A percentile compares a stretch with the other conserved stretches of the same genome.
These are phyloP conservation scores for Ichneumon xanthorius DNA, from an alignment of 2,888 invertebrate species.

Conservation along the genomic window DNA sequence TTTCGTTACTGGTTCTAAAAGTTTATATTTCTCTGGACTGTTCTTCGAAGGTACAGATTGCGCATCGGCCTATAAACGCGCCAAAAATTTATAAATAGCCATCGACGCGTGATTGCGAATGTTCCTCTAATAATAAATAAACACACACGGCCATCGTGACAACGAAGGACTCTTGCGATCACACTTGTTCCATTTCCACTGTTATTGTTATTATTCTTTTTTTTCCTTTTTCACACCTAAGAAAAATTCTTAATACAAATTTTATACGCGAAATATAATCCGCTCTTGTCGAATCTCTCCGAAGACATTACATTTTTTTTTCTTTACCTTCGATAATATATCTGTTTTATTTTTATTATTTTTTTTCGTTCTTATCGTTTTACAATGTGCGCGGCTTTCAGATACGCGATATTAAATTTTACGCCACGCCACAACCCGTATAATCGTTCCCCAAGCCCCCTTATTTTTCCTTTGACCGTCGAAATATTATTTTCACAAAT, in stretches of 20 bases:
- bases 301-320: constrained; percentile 44
- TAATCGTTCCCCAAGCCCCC: constrained; percentile 10
- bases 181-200: constrained; percentile 54
- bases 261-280: constrained; percentile 38
- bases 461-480: constrained; percentile 1
- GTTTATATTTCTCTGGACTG: constrained; percentile 60
- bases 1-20: constrained; percentile 44
- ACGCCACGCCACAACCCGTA: not conserved
- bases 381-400: constrained; percentile 24
- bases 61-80: constrained; percentile 43
- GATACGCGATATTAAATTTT: constrained; percentile 30
- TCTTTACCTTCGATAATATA: constrained; percentile 11
- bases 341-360: constrained; percentile 13
- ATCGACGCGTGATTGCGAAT: constrained; percentile 57
- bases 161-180: constrained; percentile 46
- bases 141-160: constrained; percentile 47
- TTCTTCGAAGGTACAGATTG: constrained; percentile 56
- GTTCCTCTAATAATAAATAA: constrained; percentile 61
- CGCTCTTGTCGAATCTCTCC: constrained; percentile 30
- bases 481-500: constrained; percentile 3
- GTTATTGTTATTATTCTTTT: constrained; percentile 30
- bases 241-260: constrained; percentile 44
- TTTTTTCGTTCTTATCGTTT: constrained; percentile 37
- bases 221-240: constrained; percentile 33
- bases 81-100: constrained; percentile 59